Base-by-base conservation (phyloP, 1,140 invertebrate genomes). In the Camponotus pennsylvanicus region DNA sequence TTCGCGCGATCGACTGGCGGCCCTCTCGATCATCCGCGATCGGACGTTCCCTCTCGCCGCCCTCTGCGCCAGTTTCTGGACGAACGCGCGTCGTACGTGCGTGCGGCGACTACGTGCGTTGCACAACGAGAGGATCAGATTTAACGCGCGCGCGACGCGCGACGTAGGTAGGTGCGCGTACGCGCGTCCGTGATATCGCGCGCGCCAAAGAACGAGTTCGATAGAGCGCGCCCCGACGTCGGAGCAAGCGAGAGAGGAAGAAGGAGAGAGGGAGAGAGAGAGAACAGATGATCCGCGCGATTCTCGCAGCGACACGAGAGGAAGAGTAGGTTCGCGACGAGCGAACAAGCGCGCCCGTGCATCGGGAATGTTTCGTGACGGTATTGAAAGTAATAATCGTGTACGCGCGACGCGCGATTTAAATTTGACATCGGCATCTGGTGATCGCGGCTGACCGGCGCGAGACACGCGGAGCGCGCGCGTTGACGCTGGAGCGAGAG, bases 1-100 rank as follows among this genome's bases (percentile, higher is more conserved):
- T 71, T 61, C 69, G 52, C 37, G n/a, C 69, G 52, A 71, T 82
- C 79, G 79, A 82, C 79, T 71, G 61, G 5, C 52, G 67, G 21
- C 15, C 11, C 67, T 11, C 52, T 82, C 67, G 79, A 82, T 82
- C 79, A 82, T 61, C 37, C 52, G 71, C 37, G 13, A 8, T 40
- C 40, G 32, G 64, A 32, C 9, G 8, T 55, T 55, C 37, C 6
- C 37, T 40, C 37, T 9, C 37, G 0, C 9, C 21, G 27, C 5
- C 34, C 18, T 3, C 8, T 52, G 7, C 11, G 52, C 27, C 18
- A 27, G 45, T 11, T 9, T 11, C 11, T 49, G 37, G 21, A 42
- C n/a, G 37, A 34, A n/a, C 76, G 42, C 77, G 42, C 21, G n/a
- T 67, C 40, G 27, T 34, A 21, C 27, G 27, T 27, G 27, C 27